Evolutionary conservation across 1,140 invertebrate genomes (phyloP), one percentile per base, ranked within the genome.

Genomic region (Scylla paramamosain): DNA sequence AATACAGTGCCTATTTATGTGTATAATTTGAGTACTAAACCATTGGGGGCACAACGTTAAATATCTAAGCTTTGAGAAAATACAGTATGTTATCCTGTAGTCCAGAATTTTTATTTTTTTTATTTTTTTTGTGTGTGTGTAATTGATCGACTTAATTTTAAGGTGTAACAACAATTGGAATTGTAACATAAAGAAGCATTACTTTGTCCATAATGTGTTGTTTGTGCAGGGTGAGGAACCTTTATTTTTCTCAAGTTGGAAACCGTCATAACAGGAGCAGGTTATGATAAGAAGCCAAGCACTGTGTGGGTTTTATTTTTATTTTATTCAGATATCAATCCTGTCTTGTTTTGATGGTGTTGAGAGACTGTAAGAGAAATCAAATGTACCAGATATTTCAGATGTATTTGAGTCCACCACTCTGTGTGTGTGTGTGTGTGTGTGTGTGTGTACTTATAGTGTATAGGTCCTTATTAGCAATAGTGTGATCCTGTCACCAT

Each of bases 381-480:
- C 52, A 59, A 12, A 1, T 59, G 12, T 59, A 59, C 16, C 52
- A 59, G 52, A 59, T 59, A 59, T 59, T 20, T 59, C 10, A 59
- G 52, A 14, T 84, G 83, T 84, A 32, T 84, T 28, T 84, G 4
- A 29, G 83, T n/a, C 28, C 83, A 4, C 31, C 10, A 29, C 10
- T 84, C 4, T 84, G n/a, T 84, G 83, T 84, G 83, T 84, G 83
- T 84, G 83, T 84, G 83, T 84, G 83, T 84, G 16, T 88, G 45
- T 29, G 86, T 88, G 31, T 20, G 86, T 32, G 86, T 88, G 45
- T 46, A 48, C 48, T 25, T 89, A 4, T 12, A 20, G 6, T 32
- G 0, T 88, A 1, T 31, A 32, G 14, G 14, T 88, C 1, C 39
- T 12, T 88, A 7, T 88, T 12, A 32, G 31, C 31, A 32, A 32